Conservation (phyloP, 2,113 vertebrate species). For the Nothobranchius kuhntae region DNA sequence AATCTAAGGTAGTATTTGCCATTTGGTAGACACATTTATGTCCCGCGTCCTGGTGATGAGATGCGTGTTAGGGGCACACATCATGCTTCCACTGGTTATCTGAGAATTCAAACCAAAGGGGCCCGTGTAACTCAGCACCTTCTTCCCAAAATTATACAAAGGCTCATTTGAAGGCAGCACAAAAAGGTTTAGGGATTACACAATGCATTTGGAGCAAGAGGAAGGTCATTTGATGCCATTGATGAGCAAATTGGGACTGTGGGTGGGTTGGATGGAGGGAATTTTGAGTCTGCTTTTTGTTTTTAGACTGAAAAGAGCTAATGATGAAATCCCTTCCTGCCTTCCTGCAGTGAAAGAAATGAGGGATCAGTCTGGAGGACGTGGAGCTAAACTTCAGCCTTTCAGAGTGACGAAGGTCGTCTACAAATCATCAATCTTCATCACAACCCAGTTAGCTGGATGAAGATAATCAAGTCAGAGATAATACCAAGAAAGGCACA, state of each 20-base stretch:
- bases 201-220: constrained; percentile 23
- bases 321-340: constrained; percentile 27
- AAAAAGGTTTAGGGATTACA: constrained; percentile 41
- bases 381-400: constrained; percentile 13
- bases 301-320: constrained; percentile 15
- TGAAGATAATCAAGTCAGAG: constrained; percentile 23
- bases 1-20: constrained; percentile 24
- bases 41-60: neutral
- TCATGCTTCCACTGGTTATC: constrained; percentile 1
- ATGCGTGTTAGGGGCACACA: too few species aligned
- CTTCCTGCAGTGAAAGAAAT: constrained; percentile 7
- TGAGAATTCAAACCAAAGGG: constrained; percentile 36
- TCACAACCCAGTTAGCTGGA: constrained; percentile 28
- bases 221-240: constrained; percentile 30
- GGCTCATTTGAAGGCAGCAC: constrained; percentile 43
- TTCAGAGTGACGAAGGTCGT: constrained; percentile 5
- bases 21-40: constrained; percentile 8
- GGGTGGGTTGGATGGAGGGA: neutral
- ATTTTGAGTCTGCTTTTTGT: neutral
- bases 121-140: constrained; percentile 36
- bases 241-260: constrained; percentile 25
- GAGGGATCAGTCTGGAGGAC: neutral
- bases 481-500: constrained; percentile 3
- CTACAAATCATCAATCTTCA: constrained; percentile 30
- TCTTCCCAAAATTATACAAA: constrained; percentile 25